Conservation (phyloP, 1,140 invertebrate species). For the Bradynema listronoti region DNA sequence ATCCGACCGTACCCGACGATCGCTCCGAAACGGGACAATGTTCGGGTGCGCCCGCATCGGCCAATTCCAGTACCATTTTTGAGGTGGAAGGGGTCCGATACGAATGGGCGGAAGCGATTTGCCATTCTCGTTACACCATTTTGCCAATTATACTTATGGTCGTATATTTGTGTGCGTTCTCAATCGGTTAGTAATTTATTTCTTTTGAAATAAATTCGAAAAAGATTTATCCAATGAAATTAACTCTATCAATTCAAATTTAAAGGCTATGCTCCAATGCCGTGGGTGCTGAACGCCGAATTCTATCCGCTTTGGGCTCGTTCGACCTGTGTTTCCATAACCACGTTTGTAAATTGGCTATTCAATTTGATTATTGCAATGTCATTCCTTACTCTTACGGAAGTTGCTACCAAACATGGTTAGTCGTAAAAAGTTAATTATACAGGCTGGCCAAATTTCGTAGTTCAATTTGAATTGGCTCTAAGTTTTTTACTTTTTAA, state of each 20-base stretch:
- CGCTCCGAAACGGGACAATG: constrained; percentile 24
- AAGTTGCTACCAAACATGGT: constrained; percentile 61
- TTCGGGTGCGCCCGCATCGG: constrained; percentile 6
- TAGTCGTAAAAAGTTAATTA: constrained; percentile 26
- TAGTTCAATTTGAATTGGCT: too few relatives aligned
- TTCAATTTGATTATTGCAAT: constrained; percentile 67
- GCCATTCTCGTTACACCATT: constrained; percentile 41
- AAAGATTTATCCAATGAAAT: too few relatives aligned
- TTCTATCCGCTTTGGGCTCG: constrained; percentile 67
- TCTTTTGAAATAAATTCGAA: not conserved
- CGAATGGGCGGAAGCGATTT: constrained; percentile 37
- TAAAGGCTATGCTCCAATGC: constrained; percentile 66
- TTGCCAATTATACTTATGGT: constrained; percentile 51
- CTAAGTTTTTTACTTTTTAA: too few relatives aligned
- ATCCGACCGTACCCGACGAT: constrained; percentile 14
- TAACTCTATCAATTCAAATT: too few relatives aligned
- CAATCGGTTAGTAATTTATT: constrained; percentile 26
- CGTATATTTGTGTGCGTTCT: constrained; percentile 45
- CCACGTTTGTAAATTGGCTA: constrained; percentile 65
- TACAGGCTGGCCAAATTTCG: too few relatives aligned
- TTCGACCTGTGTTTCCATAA: constrained; percentile 63
- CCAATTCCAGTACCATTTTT: too few relatives aligned
- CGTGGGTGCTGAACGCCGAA: constrained; percentile 67
- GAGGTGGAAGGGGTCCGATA: too few relatives aligned
- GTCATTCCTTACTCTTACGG: constrained; percentile 62